phyloP scores from a whole-genome alignment of 2,797 vertebrate species.

The Euthynnus affinis region DNA sequence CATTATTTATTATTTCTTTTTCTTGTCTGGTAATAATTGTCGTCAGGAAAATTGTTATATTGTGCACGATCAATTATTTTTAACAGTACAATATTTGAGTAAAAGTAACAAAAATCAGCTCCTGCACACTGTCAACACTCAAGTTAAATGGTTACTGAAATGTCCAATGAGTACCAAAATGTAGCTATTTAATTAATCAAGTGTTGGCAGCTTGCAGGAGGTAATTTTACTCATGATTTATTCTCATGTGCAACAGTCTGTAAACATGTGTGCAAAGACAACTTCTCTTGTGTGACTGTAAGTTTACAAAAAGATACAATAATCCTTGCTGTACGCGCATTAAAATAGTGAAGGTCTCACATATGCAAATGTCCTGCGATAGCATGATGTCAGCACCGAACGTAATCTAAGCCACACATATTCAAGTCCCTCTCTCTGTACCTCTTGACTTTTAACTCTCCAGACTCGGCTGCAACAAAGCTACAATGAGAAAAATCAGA shows the following conservation, averaged over 20 bases:
- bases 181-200: not conserved
- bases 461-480: slow-evolving; percentile 34
- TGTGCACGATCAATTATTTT: not conserved
- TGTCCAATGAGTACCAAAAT: not conserved
- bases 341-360: not conserved
- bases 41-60: not conserved
- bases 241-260: no score
- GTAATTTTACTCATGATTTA: not conserved
- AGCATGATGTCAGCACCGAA: slow-evolving; percentile 38
- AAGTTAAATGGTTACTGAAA: no score
- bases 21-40: no score
- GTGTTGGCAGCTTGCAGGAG: not conserved
- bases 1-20: no score
- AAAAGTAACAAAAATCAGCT: not conserved
- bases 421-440: slow-evolving; percentile 15
- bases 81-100: not conserved
- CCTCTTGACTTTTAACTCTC: slow-evolving; percentile 10
- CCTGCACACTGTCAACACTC: not conserved
- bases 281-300: not conserved
- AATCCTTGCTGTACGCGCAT: not conserved
- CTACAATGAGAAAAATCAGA: slow-evolving; percentile 16
- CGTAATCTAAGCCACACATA: slow-evolving; percentile 32
- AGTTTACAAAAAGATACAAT: not conserved
- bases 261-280: not conserved
- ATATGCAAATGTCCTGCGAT: not conserved